phyloP scores from a whole-genome alignment of 35 echinoderm and acorn worm species.

The Ophiothrix spiculata region DNA sequence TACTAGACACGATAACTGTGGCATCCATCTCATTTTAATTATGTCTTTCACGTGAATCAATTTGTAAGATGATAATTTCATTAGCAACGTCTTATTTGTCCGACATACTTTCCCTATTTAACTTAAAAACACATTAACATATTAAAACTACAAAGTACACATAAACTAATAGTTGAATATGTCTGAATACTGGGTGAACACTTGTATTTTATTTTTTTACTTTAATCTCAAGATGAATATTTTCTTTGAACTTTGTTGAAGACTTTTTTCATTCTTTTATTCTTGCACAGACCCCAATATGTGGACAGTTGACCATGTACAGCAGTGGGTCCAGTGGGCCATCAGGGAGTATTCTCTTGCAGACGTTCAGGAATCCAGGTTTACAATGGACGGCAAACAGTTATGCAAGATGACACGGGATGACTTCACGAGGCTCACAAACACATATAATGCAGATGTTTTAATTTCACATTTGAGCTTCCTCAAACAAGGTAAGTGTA shows the following conservation, averaged over 20 bases:
- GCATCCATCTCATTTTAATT: too few species aligned
- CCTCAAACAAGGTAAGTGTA: slow-evolving; percentile 97
- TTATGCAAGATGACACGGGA: slow-evolving; percentile 92
- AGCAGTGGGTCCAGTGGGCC: slow-evolving; percentile 98
- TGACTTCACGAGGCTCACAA: slow-evolving; percentile 85
- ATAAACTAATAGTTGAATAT: too few species aligned
- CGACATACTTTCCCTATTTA: too few species aligned
- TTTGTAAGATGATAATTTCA: too few species aligned
- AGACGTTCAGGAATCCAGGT: slow-evolving; percentile 76
- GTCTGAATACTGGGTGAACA: too few species aligned
- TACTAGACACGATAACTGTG: too few species aligned
- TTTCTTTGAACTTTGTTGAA: neutral
- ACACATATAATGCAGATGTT: slow-evolving; percentile 84
- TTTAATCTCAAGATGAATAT: too few species aligned
- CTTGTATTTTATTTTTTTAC: too few species aligned
- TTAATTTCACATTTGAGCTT: slow-evolving; percentile 91
- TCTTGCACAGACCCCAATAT: slow-evolving; percentile 82
- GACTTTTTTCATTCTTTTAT: neutral
- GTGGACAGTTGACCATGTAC: slow-evolving; percentile 89
- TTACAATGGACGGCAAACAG: slow-evolving; percentile 93
- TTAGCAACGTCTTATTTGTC: too few species aligned
- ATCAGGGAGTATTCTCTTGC: slow-evolving; percentile 81
- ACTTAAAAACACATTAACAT: too few species aligned
- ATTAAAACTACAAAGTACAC: too few species aligned
- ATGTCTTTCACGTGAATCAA: too few species aligned